Percentiles rank a stretch among this genome's conserved stretches.
phyloP scores from a whole-genome alignment of 1,140 invertebrate genomes.

The Drosophila cardini region DNA sequence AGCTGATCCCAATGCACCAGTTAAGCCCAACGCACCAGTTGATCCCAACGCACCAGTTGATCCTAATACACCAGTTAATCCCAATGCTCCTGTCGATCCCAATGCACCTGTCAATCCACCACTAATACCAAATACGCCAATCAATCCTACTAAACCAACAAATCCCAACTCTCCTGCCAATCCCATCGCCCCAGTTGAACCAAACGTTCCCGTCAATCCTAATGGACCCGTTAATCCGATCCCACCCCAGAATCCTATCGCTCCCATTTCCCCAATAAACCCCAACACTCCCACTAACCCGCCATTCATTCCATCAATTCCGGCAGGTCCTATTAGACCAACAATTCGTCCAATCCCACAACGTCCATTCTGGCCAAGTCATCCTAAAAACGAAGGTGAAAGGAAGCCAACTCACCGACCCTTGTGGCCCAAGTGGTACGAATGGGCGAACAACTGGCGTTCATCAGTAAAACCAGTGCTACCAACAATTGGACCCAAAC shows the following conservation, averaged over 20 bases:
- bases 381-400: constrained; percentile 28
- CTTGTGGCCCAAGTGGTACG: constrained; percentile 63
- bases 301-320: constrained; percentile 6
- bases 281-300: constrained; percentile 22
- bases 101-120: constrained; percentile 27
- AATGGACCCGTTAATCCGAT: constrained; percentile 30
- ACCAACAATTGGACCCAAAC: constrained; percentile 25
- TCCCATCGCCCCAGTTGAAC: constrained; percentile 17
- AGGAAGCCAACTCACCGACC: constrained; percentile 21
- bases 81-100: constrained; percentile 18
- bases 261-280: constrained; percentile 23
- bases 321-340: neutral
- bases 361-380: constrained; percentile 44
- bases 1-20: constrained; percentile 22
- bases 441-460: constrained; percentile 62
- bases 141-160: constrained; percentile 29
- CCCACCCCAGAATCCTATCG: neutral
- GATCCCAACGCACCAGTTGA: constrained; percentile 25
- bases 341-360: constrained; percentile 38
- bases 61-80: constrained; percentile 17
- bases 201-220: constrained; percentile 27
- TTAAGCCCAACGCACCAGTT: constrained; percentile 22
- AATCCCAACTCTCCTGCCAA: constrained; percentile 21
- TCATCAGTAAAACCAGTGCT: constrained; percentile 22
- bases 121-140: constrained; percentile 21